Conservation (phyloP, 2,797 vertebrate species). For the Gila robusta region DNA sequence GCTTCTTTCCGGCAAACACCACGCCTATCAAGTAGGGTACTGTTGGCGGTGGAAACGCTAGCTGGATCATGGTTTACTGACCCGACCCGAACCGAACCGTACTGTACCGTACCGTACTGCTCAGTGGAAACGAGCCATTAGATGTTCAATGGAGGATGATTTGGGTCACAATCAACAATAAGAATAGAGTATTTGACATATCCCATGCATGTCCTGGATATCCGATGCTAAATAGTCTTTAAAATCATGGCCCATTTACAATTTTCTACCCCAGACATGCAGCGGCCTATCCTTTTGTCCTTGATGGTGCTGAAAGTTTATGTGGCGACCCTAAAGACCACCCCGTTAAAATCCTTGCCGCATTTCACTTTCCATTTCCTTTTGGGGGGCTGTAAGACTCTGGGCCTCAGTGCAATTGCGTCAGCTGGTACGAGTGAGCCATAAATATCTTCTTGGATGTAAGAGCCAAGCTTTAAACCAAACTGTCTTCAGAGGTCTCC, state of each 20-base stretch:
- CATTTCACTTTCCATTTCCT: slow-evolving; percentile 75
- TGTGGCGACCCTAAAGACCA: slow-evolving; percentile 25
- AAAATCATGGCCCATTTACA: neutral
- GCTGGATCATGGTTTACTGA: too few species aligned
- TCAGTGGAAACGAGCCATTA: too few species aligned
- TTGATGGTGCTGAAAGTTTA: neutral
- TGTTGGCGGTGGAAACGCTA: too few species aligned
- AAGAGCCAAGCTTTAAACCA: slow-evolving; percentile 74
- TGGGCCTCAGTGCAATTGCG: slow-evolving; percentile 71
- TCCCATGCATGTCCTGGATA: neutral
- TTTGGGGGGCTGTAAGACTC: slow-evolving; percentile 69
- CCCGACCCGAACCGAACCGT: too few species aligned
- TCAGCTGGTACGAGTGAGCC: slow-evolving; percentile 77
- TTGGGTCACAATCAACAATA: neutral
- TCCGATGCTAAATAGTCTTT: neutral
- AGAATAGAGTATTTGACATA: neutral
- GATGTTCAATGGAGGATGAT: neutral
- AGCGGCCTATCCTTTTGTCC: neutral
- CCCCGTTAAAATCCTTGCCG: slow-evolving; percentile 61
- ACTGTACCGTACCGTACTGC: too few species aligned
- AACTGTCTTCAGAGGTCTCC: neutral
- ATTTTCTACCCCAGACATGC: neutral
- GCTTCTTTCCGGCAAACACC: too few species aligned
- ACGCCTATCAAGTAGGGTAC: too few species aligned
- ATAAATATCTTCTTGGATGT: slow-evolving; percentile 80